Evolutionary conservation across 2,113 vertebrate species (phyloP).

Genomic region (Coryphaenoides rupestris): DNA sequence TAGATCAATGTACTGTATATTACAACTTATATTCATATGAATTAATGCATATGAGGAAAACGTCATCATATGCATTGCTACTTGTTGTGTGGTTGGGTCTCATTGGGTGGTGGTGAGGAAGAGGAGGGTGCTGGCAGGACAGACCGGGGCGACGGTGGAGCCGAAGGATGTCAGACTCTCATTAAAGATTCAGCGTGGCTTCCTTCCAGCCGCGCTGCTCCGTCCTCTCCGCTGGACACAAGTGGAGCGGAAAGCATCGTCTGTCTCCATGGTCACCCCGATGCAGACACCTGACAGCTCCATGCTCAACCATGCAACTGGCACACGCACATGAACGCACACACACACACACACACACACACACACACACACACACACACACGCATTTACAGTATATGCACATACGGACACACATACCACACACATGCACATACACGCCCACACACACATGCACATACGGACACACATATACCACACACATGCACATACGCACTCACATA

Average conservation of each 20-base stretch:
- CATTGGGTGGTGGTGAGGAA: constrained; percentile 34
- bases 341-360: neutral
- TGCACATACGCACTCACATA: constrained; percentile 4
- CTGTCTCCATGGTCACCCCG: constrained; percentile 40
- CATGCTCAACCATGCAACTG: constrained; percentile 3
- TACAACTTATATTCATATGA: too few species aligned
- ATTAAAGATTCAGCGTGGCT: constrained; percentile 68
- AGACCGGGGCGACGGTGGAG: constrained; percentile 44
- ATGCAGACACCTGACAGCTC: constrained; percentile 45
- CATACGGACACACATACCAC: too few species aligned
- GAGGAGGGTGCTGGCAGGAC: constrained; percentile 26
- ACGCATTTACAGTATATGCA: too few species aligned
- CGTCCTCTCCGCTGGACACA: constrained; percentile 43
- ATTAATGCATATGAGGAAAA: too few species aligned
- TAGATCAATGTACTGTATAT: too few species aligned
- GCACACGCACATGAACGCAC: neutral
- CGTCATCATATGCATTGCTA: too few species aligned
- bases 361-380: neutral
- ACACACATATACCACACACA: constrained; percentile 11
- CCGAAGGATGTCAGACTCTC: constrained; percentile 56
- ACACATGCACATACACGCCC: neutral
- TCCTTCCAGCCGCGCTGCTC: constrained; percentile 61
- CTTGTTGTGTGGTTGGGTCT: too few species aligned
- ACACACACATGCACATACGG: neutral
- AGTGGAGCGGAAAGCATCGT: constrained; percentile 55